These are phyloP conservation scores for Philonicus albiceps DNA, from an alignment of 2,888 invertebrate genomes.

Conservation along the genomic window DNA sequence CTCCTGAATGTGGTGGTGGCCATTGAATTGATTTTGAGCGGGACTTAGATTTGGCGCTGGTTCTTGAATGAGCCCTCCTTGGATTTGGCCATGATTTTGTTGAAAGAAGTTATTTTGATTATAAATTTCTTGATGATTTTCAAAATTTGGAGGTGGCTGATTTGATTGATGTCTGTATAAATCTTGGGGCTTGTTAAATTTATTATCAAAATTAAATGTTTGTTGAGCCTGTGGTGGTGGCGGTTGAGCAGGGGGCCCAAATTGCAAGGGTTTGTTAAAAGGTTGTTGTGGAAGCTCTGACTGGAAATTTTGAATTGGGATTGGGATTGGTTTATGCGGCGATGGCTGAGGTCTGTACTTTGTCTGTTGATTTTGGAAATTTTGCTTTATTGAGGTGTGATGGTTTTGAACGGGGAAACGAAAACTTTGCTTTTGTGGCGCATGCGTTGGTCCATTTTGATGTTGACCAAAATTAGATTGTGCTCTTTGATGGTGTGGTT, in stretches of 20 bases:
- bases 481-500: background rate
- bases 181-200: conserved; percentile 3
- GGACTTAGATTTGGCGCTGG: conserved; percentile 55
- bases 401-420: conserved; percentile 13
- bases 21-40: conserved; percentile 52
- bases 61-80: conserved; percentile 48
- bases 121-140: background rate
- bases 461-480: background rate
- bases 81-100: conserved; percentile 53
- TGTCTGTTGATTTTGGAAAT: conserved; percentile 52
- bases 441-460: background rate
- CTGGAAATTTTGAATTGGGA: conserved; percentile 58
- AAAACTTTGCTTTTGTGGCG: conserved; percentile 1
- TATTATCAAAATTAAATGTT: conserved; percentile 7
- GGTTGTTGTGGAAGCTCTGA: conserved; percentile 61
- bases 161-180: conserved; percentile 50
- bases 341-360: conserved; percentile 61
- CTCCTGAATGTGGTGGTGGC: background rate
- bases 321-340: conserved; percentile 63
- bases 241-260: conserved; percentile 52
- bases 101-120: conserved; percentile 46
- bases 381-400: conserved; percentile 11
- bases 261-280: conserved; percentile 58
- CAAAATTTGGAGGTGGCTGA: conserved; percentile 53
- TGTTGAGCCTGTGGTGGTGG: conserved; percentile 64